Base-by-base conservation (phyloP, 2,113 vertebrate species). In the Dromas ardeola region DNA sequence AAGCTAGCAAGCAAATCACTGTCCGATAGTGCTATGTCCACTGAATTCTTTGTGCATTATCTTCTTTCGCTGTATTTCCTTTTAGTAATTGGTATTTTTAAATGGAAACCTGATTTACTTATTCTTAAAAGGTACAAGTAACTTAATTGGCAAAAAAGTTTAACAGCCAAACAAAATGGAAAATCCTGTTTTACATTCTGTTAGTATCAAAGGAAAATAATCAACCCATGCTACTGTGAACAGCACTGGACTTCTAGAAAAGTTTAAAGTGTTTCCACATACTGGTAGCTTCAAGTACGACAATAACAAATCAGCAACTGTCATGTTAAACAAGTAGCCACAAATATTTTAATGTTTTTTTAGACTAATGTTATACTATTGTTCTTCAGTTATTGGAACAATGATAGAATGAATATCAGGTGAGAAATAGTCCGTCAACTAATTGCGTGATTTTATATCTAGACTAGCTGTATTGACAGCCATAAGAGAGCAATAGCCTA, bases 1-100 rank as follows among this genome's bases (percentile, higher is more conserved):
- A 74, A 27, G 7, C 1, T 19, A 76, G 9, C 20, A 80, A 40
- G 52, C 23, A 83, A 42, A n/a, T 23, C 14, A 19, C 15, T 3
- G n/a, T 50, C 72, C 8, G 25, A 0, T 6, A 52, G 21, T 11
- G 1, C 34, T 50, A 18, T 5, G 25, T 5, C 14, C 32, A 26
- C 29, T 38, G 49, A 67, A 25, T 38, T 65, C 17, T 55, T 80
- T 27, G 5, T 8, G 7, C 8, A 29, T 38, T 78, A 27, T n/a
- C 14, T 82, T 30, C 17, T 34, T 85, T 96, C 10, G 16, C 10
- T 43, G 1, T 11, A 47, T 52, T 59, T 52, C 8, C 1, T 63
- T 53, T 82, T 45, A 55, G 20, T 8, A 65, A 15, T 12, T 36
- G 23, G 7, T 34, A 62, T 2, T 70, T 85, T n/a, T 42, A 76